Conservation (phyloP, 1,140 invertebrate species). For the Cydia amplana region DNA sequence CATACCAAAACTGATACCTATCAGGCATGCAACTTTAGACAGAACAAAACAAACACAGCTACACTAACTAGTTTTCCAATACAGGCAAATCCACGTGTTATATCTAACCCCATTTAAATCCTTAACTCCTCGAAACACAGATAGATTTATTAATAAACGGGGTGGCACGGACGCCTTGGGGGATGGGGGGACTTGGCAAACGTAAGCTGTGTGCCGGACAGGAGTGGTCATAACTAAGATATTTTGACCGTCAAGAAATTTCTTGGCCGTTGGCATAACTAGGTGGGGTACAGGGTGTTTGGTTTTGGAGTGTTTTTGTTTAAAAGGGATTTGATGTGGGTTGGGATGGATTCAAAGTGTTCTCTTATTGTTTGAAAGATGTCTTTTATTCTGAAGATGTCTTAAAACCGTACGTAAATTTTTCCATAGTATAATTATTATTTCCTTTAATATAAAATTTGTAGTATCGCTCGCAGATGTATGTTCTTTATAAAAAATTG, state of each 20-base stretch:
- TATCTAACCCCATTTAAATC: slow-evolving; percentile 53
- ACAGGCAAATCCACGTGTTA: slow-evolving; percentile 2
- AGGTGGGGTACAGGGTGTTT: slow-evolving; percentile 67
- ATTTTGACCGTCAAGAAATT: slow-evolving; percentile 77
- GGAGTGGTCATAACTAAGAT: slow-evolving; percentile 78
- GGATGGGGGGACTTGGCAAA: slow-evolving; percentile 63
- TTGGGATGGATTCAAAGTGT: too few relatives aligned
- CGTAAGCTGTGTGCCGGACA: slow-evolving; percentile 75
- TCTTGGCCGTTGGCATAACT: slow-evolving; percentile 66
- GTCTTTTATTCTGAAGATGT: too few relatives aligned
- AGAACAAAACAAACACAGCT: neutral
- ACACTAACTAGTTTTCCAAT: neutral
- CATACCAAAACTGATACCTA: neutral
- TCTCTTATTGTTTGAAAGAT: too few relatives aligned
- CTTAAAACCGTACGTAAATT: too few relatives aligned
- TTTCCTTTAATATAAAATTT: too few relatives aligned
- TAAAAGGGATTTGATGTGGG: slow-evolving; percentile 28
- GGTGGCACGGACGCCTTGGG: slow-evolving; percentile 49
- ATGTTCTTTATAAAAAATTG: too few relatives aligned
- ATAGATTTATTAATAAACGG: slow-evolving; percentile 77
- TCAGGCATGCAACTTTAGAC: neutral
- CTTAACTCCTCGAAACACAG: slow-evolving; percentile 71
- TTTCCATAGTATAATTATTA: too few relatives aligned
- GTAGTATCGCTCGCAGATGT: too few relatives aligned
- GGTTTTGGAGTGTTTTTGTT: slow-evolving; percentile 37